These are phyloP conservation scores for Aurelia sp. DNA, from an alignment of 30 jellyfish, hydroid and myxozoan species.

Conservation along the genomic window DNA sequence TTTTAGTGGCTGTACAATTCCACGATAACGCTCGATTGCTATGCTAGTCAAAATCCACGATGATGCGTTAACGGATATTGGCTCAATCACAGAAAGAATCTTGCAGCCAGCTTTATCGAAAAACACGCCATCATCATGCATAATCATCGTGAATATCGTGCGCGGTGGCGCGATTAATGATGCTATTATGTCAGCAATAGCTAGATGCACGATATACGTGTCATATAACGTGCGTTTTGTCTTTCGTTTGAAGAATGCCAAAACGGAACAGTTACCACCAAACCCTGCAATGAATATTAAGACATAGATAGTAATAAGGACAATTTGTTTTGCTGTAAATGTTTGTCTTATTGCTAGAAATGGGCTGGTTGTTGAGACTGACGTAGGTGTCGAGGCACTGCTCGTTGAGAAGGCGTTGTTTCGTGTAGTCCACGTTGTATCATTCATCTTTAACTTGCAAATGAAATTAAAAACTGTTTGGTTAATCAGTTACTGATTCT, in stretches of 20 bases:
- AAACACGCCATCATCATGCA: conserved; percentile 15
- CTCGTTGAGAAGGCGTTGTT: too few relatives aligned
- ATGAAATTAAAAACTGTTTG: too few relatives aligned
- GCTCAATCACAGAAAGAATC: conserved; percentile 56
- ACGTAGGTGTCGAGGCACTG: not conserved
- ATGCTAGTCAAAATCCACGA: conserved; percentile 77
- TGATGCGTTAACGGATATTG: conserved; percentile 71
- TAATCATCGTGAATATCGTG: conserved; percentile 10
- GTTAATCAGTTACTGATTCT: too few relatives aligned
- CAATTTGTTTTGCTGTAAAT: not conserved
- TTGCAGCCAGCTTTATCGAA: conserved; percentile 39
- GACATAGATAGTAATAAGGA: conserved; percentile 32
- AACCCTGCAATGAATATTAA: conserved; percentile 46
- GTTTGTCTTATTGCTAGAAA: not conserved
- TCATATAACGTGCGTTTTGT: conserved; percentile 37
- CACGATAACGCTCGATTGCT: conserved; percentile 76
- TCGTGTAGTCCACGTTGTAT: too few relatives aligned
- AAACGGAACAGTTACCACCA: conserved; percentile 35
- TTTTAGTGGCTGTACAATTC: conserved; percentile 69
- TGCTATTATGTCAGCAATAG: conserved; percentile 54
- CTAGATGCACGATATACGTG: conserved; percentile 51
- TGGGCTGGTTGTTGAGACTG: not conserved
- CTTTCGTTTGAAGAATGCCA: conserved; percentile 42
- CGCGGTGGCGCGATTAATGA: conserved; percentile 51
- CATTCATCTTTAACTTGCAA: too few relatives aligned